Base-by-base conservation (phyloP, 2,888 invertebrate species). In the Tetranychus piercei region DNA sequence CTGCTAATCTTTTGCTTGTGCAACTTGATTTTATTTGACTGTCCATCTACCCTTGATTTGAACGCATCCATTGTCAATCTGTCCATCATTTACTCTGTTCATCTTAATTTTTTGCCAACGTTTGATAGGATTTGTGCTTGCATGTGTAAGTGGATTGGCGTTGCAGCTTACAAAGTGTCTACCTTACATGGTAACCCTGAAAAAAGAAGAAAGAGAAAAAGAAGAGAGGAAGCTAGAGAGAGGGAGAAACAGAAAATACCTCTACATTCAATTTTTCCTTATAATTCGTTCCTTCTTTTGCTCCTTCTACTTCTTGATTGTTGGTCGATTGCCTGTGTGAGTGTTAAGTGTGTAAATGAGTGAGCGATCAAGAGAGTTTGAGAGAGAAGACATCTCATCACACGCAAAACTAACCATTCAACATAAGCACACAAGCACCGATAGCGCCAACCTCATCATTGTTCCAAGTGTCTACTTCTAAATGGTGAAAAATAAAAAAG, bases 301-400 rank as follows among this genome's bases (percentile, higher is more conserved):
- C 55, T 55, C 55, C 55, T 55, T 55, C 55, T 55, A 55, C 55
- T 55, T 55, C 55, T 55, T 55, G 55, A 55, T 55, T 55, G 55
- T 55, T 55, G 55, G 55, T 55, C 55, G 55, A 55, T 55, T 55
- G 55, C 55, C 55, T 55, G 55, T 55, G 55, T 55, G 55, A 15
- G 55, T 55, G 15, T 55, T 55, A 55, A 55, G 55, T 9, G 9
- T 15, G 15, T 15, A 55, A 55, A 55, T 15, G 55, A 55, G 55
- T 15, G 55, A 55, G 55, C 9, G 55, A 55, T 9, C 15, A 15
- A 7, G 55, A 55, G 55, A 55, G 15, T 15, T 9, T 55, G 55
- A 55, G 55, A 55, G 55, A 55, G 55, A 15, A 15, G 15, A 15
- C 15, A 15, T 55, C 55, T 55, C 55, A 55, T 55, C 55, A 55